phyloP scores from a whole-genome alignment of 2,888 invertebrate species.

The Agonum fuliginosum region DNA sequence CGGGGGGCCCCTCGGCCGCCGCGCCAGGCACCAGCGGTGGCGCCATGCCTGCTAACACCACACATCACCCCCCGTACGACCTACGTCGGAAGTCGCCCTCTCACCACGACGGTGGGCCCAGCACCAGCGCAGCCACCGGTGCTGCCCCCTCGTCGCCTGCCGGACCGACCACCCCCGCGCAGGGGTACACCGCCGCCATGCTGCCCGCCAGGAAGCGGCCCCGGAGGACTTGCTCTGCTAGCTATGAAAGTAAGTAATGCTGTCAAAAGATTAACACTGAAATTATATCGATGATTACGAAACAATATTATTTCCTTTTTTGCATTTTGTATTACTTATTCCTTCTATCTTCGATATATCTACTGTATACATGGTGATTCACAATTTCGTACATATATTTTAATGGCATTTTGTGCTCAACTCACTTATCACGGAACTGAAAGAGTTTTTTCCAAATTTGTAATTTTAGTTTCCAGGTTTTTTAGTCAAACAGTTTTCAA shows the following conservation, averaged over 20 bases:
- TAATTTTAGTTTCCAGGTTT: too few relatives aligned
- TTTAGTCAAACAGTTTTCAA: too few relatives aligned
- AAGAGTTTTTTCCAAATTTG: too few relatives aligned
- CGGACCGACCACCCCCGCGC: constrained; percentile 74
- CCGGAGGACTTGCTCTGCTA: constrained; percentile 79
- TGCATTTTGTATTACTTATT: too few relatives aligned
- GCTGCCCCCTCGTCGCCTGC: constrained; percentile 74
- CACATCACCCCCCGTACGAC: constrained; percentile 92
- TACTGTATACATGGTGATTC: too few relatives aligned
- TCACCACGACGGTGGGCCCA: constrained; percentile 79
- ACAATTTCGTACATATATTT: too few relatives aligned
- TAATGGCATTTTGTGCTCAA: too few relatives aligned
- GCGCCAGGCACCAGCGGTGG: constrained; percentile 73
- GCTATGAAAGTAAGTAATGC: constrained; percentile 70
- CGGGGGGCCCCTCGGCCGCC: constrained; percentile 61
- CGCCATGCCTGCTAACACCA: constrained; percentile 71
- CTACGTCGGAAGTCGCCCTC: constrained; percentile 90
- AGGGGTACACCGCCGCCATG: constrained; percentile 76
- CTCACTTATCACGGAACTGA: too few relatives aligned
- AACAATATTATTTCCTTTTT: too few relatives aligned
- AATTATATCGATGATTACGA: too few relatives aligned
- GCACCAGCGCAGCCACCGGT: constrained; percentile 75
- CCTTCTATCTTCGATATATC: too few relatives aligned
- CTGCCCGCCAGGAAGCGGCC: constrained; percentile 91
- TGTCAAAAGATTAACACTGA: too few relatives aligned